A percentile compares a stretch with the other conserved stretches of the same genome.
Conservation (phyloP, 2,888 invertebrate genomes). For the Euclidia mi region DNA sequence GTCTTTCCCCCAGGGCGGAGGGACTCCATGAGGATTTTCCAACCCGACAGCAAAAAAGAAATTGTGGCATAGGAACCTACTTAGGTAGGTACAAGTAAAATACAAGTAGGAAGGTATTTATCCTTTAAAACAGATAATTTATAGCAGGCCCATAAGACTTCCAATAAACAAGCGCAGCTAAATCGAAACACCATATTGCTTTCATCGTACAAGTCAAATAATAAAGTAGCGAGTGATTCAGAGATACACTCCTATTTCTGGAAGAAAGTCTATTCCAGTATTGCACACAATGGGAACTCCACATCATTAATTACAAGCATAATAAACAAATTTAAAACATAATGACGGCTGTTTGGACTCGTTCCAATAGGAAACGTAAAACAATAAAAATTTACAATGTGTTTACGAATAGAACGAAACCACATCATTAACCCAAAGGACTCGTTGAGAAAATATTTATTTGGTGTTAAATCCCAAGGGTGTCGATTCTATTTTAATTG, state of each 20-base stretch:
- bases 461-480: constrained; percentile 22
- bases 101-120: too few species aligned
- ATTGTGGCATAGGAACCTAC: too few species aligned
- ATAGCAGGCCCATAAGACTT: too few species aligned
- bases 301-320: constrained; percentile 37
- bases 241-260: constrained; percentile 27
- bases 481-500: too few species aligned
- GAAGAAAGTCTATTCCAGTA: constrained; percentile 36
- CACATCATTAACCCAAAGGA: constrained; percentile 39
- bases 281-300: constrained; percentile 25
- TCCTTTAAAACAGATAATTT: too few species aligned
- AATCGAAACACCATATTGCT: too few species aligned
- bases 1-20: too few species aligned
- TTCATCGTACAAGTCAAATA: not conserved
- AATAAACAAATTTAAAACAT: constrained; percentile 43
- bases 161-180: too few species aligned
- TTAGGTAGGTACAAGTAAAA: too few species aligned
- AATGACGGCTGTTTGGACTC: constrained; percentile 43
- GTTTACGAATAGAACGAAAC: constrained; percentile 47
- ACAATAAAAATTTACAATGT: constrained; percentile 40
- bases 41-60: too few species aligned
- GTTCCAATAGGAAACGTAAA: constrained; percentile 43
- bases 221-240: constrained; percentile 14
- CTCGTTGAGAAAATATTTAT: constrained; percentile 38
- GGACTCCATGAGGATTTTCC: too few species aligned